Percentiles rank a stretch among this genome's conserved stretches.
Evolutionary conservation across 2,888 invertebrate species (phyloP).

Genomic region (Agrotis ipsilon): DNA sequence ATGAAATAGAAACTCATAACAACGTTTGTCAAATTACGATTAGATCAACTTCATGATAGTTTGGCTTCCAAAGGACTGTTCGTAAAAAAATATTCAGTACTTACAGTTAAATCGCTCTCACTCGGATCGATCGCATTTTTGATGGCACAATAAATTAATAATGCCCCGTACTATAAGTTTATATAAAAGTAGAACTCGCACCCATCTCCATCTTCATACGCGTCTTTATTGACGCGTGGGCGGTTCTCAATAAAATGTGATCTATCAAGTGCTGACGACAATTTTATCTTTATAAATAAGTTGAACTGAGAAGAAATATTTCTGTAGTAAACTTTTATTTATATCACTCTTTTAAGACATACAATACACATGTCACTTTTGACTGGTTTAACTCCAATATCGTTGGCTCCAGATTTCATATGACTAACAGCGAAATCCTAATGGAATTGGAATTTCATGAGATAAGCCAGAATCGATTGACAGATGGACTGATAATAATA

Average conservation of each 20-base stretch:
- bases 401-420: constrained; percentile 31
- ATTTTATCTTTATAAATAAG: constrained; percentile 7
- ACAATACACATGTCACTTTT: constrained; percentile 4
- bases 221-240: constrained; percentile 10
- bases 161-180: not conserved
- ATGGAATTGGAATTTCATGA: constrained; percentile 48
- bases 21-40: not conserved
- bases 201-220: not conserved
- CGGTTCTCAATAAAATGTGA: constrained; percentile 17
- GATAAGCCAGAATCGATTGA: constrained; percentile 49
- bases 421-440: constrained; percentile 37
- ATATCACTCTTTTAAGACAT: not conserved
- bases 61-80: no score
- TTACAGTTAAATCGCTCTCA: no score
- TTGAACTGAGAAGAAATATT: constrained; percentile 16
- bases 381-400: constrained; percentile 15
- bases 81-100: no score
- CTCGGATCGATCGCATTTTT: no score
- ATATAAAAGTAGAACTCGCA: not conserved
- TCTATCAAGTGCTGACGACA: constrained; percentile 4
- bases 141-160: not conserved
- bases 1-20: no score
- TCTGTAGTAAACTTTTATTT: constrained; percentile 21
- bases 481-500: constrained; percentile 47
- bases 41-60: no score